These are phyloP conservation scores for Eurytoma adleriae DNA, from an alignment of 2,888 invertebrate genomes.

Conservation along the genomic window DNA sequence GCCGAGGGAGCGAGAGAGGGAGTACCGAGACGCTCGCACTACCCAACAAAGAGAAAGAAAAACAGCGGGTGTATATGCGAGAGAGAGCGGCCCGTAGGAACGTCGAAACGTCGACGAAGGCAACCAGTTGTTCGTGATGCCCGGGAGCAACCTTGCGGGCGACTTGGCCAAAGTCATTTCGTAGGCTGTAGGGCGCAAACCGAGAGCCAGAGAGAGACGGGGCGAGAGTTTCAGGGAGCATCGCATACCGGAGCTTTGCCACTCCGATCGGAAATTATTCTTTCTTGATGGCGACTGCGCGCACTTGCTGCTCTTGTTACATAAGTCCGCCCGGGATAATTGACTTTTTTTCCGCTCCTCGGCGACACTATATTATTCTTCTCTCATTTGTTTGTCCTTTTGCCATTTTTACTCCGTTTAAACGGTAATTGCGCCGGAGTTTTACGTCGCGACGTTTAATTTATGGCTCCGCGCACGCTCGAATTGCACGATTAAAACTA, in stretches of 20 bases:
- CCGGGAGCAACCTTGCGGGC: conserved; percentile 55
- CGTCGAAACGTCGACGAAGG: conserved; percentile 57
- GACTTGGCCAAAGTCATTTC: conserved; percentile 55
- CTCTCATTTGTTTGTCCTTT: neutral
- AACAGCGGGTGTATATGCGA: conserved; percentile 6
- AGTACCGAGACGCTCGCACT: conserved; percentile 24
- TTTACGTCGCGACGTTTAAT: conserved; percentile 24
- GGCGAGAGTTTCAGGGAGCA: conserved; percentile 51
- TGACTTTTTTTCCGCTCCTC: conserved; percentile 42
- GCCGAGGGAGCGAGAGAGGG: neutral
- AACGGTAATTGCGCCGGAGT: conserved; percentile 22
- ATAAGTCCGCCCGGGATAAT: conserved; percentile 42
- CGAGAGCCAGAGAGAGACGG: conserved; percentile 27
- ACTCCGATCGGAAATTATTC: conserved; percentile 53
- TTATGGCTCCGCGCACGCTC: conserved; percentile 15
- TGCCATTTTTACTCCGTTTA: conserved; percentile 4
- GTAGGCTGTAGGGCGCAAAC: conserved; percentile 28
- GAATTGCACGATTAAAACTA: conserved; percentile 32
- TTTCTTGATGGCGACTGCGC: conserved; percentile 26
- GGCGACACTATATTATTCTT: conserved; percentile 44
- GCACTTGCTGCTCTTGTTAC: conserved; percentile 46
- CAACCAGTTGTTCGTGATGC: conserved; percentile 58
- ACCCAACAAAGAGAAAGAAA: conserved; percentile 36
- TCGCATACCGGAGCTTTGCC: conserved; percentile 46
- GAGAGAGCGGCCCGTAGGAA: conserved; percentile 34